phyloP scores from a whole-genome alignment of 1,140 invertebrate genomes.

The Acromyrmex echinatior region DNA sequence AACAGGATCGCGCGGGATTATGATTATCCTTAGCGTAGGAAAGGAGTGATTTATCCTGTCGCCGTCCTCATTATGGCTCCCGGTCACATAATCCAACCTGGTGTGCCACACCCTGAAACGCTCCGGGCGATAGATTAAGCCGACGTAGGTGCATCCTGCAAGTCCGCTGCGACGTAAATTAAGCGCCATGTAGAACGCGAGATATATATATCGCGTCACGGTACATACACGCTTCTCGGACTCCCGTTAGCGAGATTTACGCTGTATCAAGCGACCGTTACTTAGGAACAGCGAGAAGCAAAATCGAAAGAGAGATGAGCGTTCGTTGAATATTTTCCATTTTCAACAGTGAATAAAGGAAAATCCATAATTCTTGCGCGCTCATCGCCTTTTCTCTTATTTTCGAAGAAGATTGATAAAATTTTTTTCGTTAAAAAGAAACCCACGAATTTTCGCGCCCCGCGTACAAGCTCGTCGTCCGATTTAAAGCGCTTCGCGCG shows the following conservation, averaged over 20 bases:
- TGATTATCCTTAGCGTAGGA: constrained; percentile 82
- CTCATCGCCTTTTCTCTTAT: background rate
- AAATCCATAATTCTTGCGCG: constrained; percentile 50
- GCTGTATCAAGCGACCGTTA: constrained; percentile 38
- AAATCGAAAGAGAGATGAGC: background rate
- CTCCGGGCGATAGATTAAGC: constrained; percentile 77
- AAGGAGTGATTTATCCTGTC: constrained; percentile 84
- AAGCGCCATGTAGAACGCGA: constrained; percentile 33
- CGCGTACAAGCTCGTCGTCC: constrained; percentile 30
- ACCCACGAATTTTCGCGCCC: constrained; percentile 35
- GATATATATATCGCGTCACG: constrained; percentile 66
- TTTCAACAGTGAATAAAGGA: constrained; percentile 1
- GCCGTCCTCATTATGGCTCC: constrained; percentile 83
- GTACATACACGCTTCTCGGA: constrained; percentile 52
- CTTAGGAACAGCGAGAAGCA: constrained; percentile 11
- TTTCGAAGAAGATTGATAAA: constrained; percentile 42
- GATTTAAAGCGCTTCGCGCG: constrained; percentile 62
- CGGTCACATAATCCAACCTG: constrained; percentile 81
- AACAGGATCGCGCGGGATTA: constrained; percentile 80
- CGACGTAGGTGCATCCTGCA: constrained; percentile 72
- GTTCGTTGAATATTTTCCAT: constrained; percentile 15
- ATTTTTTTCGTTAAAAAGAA: constrained; percentile 30
- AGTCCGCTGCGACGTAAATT: constrained; percentile 62
- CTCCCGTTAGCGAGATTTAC: constrained; percentile 55
- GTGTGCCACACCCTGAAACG: constrained; percentile 81